Evolutionary conservation across 2,797 vertebrate species (phyloP).

Genomic region (Spinibarbus caldwelli): DNA sequence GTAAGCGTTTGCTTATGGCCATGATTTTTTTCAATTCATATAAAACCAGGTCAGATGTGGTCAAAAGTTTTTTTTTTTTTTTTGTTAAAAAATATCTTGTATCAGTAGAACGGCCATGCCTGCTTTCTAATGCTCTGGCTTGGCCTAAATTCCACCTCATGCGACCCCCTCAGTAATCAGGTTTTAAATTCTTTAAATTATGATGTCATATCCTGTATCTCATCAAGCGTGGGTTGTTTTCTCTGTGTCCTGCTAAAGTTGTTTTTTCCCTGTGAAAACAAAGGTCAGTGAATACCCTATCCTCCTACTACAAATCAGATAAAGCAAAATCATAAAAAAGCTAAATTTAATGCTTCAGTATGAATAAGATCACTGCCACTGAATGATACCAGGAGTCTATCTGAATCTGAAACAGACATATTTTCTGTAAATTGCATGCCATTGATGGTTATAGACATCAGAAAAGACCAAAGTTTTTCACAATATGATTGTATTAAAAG

Average conservation of each 20-base stretch:
- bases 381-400: conserved; percentile 16
- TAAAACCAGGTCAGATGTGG: background rate
- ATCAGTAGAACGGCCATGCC: background rate
- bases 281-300: conserved; percentile 56
- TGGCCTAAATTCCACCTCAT: background rate
- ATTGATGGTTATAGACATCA: conserved; percentile 11
- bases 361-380: conserved; percentile 43
- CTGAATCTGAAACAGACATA: conserved; percentile 21
- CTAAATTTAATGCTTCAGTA: conserved; percentile 27
- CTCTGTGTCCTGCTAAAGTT: conserved; percentile 2
- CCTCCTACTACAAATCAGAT: conserved; percentile 49
- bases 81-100: background rate
- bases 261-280: conserved; percentile 12
- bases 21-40: background rate
- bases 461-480: conserved; percentile 16
- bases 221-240: conserved; percentile 19
- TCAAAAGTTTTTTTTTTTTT: no score
- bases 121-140: background rate
- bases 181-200: background rate
- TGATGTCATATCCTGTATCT: background rate
- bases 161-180: background rate
- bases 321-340: conserved; percentile 32
- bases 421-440: conserved; percentile 42
- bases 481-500: conserved; percentile 24
- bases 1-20: background rate